Percentiles rank a stretch among this genome's conserved stretches.
These are phyloP conservation scores for Corapipo altera DNA, from an alignment of 2,113 vertebrate genomes.

Conservation along the genomic window DNA sequence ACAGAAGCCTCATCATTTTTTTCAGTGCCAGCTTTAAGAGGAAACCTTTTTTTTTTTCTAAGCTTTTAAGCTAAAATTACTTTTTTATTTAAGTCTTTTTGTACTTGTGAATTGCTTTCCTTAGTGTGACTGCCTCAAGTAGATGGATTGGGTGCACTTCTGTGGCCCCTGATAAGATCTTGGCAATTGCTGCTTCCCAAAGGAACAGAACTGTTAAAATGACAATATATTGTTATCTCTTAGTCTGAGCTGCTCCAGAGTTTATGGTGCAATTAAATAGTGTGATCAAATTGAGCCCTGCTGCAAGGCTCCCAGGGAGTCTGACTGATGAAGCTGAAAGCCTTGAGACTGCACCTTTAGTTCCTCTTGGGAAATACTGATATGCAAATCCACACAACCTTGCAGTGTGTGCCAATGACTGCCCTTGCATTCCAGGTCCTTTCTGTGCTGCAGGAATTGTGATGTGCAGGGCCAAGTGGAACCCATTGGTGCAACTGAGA, in stretches of 20 bases:
- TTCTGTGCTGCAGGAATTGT: background rate
- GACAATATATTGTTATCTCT: background rate
- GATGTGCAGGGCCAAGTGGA: background rate
- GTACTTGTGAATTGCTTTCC: background rate
- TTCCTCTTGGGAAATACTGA: background rate
- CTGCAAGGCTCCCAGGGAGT: background rate
- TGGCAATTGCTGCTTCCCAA: background rate
- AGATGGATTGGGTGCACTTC: background rate
- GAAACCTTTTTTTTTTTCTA: background rate
- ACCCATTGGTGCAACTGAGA: background rate
- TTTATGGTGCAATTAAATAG: background rate
- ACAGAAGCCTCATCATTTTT: background rate
- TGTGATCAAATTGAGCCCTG: background rate
- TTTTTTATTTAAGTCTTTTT: background rate
- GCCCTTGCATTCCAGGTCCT: background rate
- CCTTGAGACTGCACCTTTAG: background rate
- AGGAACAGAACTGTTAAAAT: slow-evolving; percentile 10
- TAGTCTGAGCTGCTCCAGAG: background rate
- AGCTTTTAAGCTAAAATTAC: background rate
- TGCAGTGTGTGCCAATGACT: background rate
- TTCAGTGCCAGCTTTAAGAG: background rate
- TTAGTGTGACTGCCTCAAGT: background rate
- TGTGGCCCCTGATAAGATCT: background rate
- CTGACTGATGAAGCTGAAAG: background rate
- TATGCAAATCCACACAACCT: rapidly evolving